phyloP scores from a whole-genome alignment of 2,113 vertebrate genomes.

The Leptobrachium leishanense region DNA sequence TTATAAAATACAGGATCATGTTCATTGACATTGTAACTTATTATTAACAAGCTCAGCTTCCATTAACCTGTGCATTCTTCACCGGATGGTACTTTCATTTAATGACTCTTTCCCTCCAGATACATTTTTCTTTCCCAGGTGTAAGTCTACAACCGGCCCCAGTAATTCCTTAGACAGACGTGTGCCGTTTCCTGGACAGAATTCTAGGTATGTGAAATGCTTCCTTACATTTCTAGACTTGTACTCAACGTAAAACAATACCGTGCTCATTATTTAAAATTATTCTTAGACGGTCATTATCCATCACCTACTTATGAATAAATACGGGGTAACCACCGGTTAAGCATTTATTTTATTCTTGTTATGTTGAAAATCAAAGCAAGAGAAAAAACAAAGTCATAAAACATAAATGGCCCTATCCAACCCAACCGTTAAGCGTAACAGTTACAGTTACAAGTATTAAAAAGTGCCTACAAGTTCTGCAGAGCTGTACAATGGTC shows the following conservation, averaged over 20 bases:
- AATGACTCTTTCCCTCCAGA: slow-evolving; percentile 50
- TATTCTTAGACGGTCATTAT: slow-evolving; percentile 6
- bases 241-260: slow-evolving; percentile 50
- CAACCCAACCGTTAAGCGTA: too few relatives aligned
- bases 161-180: slow-evolving; percentile 50
- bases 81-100: slow-evolving; percentile 44
- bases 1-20: slow-evolving; percentile 45
- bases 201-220: slow-evolving; percentile 58
- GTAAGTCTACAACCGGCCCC: slow-evolving; percentile 43
- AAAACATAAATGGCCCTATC: too few relatives aligned
- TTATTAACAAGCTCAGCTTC: slow-evolving; percentile 41
- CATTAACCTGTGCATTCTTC: slow-evolving; percentile 52
- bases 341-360: too few relatives aligned
- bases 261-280: slow-evolving; percentile 21
- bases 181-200: slow-evolving; percentile 48
- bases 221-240: slow-evolving; percentile 53
- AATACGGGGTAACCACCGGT: too few relatives aligned
- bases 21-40: slow-evolving; percentile 29
- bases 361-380: too few relatives aligned
- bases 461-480: too few relatives aligned
- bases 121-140: slow-evolving; percentile 53
- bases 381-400: too few relatives aligned
- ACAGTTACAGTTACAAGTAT: too few relatives aligned
- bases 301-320: neutral
- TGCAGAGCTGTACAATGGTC: too few relatives aligned